Base-by-base conservation (phyloP, 2,888 invertebrate species). In the Agrotis puta region DNA sequence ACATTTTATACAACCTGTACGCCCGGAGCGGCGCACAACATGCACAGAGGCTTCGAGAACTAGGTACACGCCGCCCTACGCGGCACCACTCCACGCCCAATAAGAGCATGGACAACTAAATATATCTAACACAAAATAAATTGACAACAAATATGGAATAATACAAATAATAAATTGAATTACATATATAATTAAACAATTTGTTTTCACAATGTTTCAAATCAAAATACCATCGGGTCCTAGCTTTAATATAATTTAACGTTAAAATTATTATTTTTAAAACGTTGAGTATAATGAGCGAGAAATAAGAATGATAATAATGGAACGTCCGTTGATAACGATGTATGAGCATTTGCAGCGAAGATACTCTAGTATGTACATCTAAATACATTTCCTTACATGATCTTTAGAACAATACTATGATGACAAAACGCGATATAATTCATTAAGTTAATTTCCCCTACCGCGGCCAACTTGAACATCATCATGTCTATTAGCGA, bases 1-100 rank as follows among this genome's bases (percentile, higher is more conserved):
- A 84, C 77, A 87, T 85, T 89, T 89, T 90, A 90, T 91, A 93
- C 92, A 92, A 88, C 79, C 87, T 75, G 77, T 62, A 77, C 71
- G 68, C 74, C 45, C 47, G 33, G 11, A 62, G 66, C 65, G 61
- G 50, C 71, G 22, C 20, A 33, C 33, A 16, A n/a, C 6, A 16
- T 11, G 33, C 27, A 47, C 54, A 24, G n/a, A 9, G 16, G 33
- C 43, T 58, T 45, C 70, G 50, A 51, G 57, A 7, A 18, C 50
- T 13, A n/a, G 18, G 27, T 22, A 45, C 24, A 16, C 65, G 13
- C 9, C 70, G 27, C 13, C 16, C 9, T 9, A 33, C 11, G 53
- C 45, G 54, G 33, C 18, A 9, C 57, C 39, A 20, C 14, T 53
- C 24, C 22, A 33, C 62, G 22, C 13, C 24, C 33, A 27, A 58